These are phyloP conservation scores for Watsonalla binaria DNA, from an alignment of 2,888 invertebrate species.

Conservation along the genomic window DNA sequence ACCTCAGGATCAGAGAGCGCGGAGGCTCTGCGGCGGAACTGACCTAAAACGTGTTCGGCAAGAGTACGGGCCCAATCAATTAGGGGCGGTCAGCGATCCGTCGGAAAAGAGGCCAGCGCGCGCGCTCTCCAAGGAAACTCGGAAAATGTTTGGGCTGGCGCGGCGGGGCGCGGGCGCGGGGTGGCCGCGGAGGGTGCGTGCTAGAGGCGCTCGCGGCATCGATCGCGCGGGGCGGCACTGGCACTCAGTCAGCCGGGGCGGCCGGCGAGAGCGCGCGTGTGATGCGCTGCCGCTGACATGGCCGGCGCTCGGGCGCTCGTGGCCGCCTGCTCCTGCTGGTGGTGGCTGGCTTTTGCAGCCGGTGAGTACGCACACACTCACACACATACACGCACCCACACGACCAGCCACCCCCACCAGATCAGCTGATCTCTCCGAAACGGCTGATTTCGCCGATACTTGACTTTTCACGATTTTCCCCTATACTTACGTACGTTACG, in stretches of 20 bases:
- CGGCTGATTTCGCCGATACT: slow-evolving; percentile 31
- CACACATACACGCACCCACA: slow-evolving; percentile 5
- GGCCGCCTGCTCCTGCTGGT: slow-evolving; percentile 75
- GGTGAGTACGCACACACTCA: slow-evolving; percentile 55
- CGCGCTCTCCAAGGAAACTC: slow-evolving; percentile 77
- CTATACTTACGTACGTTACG: slow-evolving; percentile 28
- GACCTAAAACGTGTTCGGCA: slow-evolving; percentile 74
- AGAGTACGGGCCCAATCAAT: slow-evolving; percentile 74
- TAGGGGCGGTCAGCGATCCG: slow-evolving; percentile 77
- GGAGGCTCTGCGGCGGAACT: slow-evolving; percentile 63
- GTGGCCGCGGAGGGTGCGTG: slow-evolving; percentile 66
- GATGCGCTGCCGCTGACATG: slow-evolving; percentile 77
- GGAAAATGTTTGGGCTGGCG: slow-evolving; percentile 65
- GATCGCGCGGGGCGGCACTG: slow-evolving; percentile 51
- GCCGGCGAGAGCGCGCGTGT: slow-evolving; percentile 77
- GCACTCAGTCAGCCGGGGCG: slow-evolving; percentile 75
- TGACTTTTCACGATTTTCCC: slow-evolving; percentile 44
- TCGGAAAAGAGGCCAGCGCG: slow-evolving; percentile 77
- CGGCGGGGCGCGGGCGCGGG: slow-evolving; percentile 50
- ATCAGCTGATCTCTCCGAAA: slow-evolving; percentile 31
- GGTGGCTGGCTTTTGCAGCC: slow-evolving; percentile 75
- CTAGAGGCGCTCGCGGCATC: slow-evolving; percentile 58
- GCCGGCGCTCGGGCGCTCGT: slow-evolving; percentile 79
- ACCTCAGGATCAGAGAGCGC: slow-evolving; percentile 27
- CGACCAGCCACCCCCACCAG: slow-evolving; percentile 46